Conservation (phyloP, 2,113 vertebrate species). For the Piprites chloris region DNA sequence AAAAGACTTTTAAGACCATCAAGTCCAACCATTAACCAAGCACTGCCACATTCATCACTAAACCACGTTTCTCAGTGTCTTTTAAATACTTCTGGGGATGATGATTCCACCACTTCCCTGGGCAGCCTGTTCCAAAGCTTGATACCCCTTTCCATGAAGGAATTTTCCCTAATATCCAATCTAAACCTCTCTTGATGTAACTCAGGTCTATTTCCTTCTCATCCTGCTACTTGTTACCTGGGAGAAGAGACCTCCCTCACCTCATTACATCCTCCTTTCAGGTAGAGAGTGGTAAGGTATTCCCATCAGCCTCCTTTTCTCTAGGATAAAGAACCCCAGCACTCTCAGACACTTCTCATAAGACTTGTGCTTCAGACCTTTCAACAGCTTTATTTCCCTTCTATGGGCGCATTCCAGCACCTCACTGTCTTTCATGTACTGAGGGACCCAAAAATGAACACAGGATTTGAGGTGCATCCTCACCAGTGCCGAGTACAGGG, state of each 20-base stretch:
- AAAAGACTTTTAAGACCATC: neutral
- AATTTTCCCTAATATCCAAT: neutral
- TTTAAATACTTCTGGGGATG: neutral
- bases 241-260: neutral
- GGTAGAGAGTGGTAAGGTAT: neutral
- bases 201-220: neutral
- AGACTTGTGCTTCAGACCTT: neutral
- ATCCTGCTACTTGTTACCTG: neutral
- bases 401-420: rapidly evolving
- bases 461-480: neutral
- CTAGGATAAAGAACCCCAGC: neutral
- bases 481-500: neutral
- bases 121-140: neutral
- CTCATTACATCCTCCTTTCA: neutral
- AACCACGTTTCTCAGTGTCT: neutral
- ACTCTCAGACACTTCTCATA: neutral
- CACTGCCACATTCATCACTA: neutral
- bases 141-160: neutral
- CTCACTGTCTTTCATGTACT: neutral
- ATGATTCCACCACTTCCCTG: neutral
- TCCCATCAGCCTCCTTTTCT: neutral
- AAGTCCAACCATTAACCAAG: neutral
- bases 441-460: neutral
- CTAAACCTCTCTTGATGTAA: neutral
- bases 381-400: neutral